Conservation (phyloP, 2,888 invertebrate species). For the Drosophila nr. medialis region DNA sequence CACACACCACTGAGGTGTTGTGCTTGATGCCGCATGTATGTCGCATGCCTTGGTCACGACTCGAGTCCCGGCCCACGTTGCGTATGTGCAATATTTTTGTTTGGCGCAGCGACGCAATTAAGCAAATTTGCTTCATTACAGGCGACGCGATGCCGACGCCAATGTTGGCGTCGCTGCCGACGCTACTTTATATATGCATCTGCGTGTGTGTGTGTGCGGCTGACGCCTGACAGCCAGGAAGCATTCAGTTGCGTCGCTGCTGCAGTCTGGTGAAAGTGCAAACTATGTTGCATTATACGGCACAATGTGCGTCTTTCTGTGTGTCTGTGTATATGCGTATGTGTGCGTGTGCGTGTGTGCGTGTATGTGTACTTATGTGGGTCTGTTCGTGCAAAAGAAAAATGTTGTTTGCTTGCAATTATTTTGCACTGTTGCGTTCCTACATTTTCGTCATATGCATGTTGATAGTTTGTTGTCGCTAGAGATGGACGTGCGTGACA, state of each 20-base stretch:
- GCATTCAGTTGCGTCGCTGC: slow-evolving; percentile 45
- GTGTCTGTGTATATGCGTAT: slow-evolving; percentile 1
- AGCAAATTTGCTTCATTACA: slow-evolving; percentile 71
- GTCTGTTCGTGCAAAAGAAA: slow-evolving; percentile 53
- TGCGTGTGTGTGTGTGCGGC: slow-evolving; percentile 26
- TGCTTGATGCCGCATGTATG: slow-evolving; percentile 10
- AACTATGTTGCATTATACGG: slow-evolving; percentile 62
- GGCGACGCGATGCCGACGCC: slow-evolving; percentile 36
- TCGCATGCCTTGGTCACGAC: slow-evolving; percentile 5
- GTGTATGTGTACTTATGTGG: slow-evolving; percentile 18
- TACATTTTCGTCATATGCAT: slow-evolving; percentile 58
- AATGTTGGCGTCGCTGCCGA: slow-evolving; percentile 20
- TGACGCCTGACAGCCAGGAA: slow-evolving; percentile 56
- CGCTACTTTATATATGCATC: slow-evolving; percentile 33
- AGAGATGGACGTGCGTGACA: slow-evolving; percentile 30
- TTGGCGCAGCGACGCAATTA: slow-evolving; percentile 65
- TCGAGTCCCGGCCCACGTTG: slow-evolving; percentile 28
- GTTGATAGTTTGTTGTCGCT: slow-evolving; percentile 38
- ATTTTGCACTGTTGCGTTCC: slow-evolving; percentile 70
- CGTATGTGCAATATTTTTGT: slow-evolving; percentile 67
- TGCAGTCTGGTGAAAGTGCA: slow-evolving; percentile 63
- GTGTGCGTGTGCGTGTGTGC: neutral
- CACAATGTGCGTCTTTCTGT: slow-evolving; percentile 28
- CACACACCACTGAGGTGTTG: slow-evolving; percentile 1
- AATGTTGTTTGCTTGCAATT: slow-evolving; percentile 69